Conservation (phyloP, 2,113 vertebrate genomes). For the Balaenoptera acutorostrata region DNA sequence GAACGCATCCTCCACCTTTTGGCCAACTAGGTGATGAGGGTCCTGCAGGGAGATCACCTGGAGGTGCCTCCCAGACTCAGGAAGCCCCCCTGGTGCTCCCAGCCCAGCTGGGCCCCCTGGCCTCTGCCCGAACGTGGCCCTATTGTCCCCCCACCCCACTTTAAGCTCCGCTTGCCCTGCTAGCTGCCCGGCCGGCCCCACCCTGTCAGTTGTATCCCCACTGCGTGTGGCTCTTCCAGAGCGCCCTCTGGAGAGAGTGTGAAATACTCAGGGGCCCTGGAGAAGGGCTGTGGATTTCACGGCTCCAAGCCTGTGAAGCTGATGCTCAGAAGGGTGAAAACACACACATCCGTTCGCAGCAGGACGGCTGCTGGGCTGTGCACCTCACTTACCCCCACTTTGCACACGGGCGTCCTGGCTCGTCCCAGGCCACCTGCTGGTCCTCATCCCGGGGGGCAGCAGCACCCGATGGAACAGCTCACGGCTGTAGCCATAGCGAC, state of each 20-base stretch:
- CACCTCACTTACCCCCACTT: neutral
- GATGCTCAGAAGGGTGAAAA: neutral
- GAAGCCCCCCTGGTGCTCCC: too few relatives aligned
- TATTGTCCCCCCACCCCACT: accelerated
- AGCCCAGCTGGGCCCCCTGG: neutral
- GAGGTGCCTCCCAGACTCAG: neutral
- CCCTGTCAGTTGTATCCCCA: neutral
- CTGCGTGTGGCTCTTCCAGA: neutral
- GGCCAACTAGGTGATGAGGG: neutral
- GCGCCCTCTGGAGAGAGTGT: neutral
- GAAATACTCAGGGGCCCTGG: neutral
- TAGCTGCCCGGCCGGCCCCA: neutral
- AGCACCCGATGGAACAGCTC: neutral
- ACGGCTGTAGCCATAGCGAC: neutral
- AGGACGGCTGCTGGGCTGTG: accelerated
- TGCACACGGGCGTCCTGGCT: neutral
- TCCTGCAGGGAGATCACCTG: neutral
- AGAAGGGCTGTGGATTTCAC: neutral
- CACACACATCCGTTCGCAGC: accelerated
- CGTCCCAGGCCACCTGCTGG: neutral
- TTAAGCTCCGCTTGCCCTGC: neutral
- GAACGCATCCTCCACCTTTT: neutral
- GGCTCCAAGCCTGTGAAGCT: neutral
- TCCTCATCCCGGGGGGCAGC: neutral
- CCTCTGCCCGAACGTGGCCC: neutral